phyloP scores from a whole-genome alignment of 2,113 vertebrate species.

The Ursus arctos region DNA sequence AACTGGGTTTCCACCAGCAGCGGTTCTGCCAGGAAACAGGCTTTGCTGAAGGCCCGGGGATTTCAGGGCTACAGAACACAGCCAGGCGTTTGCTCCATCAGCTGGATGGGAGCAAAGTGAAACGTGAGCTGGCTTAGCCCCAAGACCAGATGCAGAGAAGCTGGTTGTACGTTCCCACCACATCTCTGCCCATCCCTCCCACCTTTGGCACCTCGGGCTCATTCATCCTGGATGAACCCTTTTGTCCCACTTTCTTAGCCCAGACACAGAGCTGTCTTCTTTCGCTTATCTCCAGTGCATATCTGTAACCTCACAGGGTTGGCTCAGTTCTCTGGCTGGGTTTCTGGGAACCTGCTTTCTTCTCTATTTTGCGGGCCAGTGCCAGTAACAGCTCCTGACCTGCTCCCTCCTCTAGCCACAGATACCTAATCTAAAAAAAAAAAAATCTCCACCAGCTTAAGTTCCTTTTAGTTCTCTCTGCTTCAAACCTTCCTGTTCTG shows the following conservation, averaged over 20 bases:
- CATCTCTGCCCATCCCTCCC: not conserved
- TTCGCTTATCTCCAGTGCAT: not conserved
- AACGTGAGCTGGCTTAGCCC: not conserved
- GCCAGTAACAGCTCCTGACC: not conserved
- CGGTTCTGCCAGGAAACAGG: not conserved
- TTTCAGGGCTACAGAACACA: not conserved
- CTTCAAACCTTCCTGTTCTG: not conserved
- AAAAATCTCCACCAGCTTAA: not conserved
- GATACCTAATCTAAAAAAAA: not conserved
- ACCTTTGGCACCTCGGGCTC: not conserved
- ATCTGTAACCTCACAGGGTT: not conserved
- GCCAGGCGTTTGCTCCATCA: not conserved
- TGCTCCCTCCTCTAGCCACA: not conserved
- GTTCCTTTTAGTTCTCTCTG: not conserved
- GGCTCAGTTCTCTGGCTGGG: not conserved
- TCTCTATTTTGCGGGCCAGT: not conserved
- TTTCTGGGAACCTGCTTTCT: slow-evolving; percentile 36
- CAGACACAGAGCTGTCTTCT: not conserved
- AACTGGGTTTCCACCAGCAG: not conserved
- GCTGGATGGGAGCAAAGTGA: not conserved
- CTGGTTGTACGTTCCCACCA: not conserved
- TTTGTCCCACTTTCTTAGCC: not conserved
- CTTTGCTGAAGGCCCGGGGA: not conserved
- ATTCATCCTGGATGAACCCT: not conserved
- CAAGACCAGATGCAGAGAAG: not conserved